Evolutionary conservation across 64 coral and sea anemone species (phyloP), one percentile per base, ranked within the genome.

Genomic region (Acropora tenuis): DNA sequence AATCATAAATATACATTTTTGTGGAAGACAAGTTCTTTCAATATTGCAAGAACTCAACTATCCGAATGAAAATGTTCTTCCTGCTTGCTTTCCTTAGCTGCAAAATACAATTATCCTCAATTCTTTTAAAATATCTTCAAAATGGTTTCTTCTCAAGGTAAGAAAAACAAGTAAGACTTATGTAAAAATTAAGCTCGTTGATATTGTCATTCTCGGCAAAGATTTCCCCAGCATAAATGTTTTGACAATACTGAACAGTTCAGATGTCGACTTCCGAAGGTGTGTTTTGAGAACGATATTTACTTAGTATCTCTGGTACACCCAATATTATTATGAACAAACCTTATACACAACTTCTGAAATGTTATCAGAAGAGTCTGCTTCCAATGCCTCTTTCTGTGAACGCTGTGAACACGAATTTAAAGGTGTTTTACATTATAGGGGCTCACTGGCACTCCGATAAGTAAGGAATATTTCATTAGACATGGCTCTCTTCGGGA

Each of bases 301-400:
- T 74, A 41, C 18, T 30, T 3, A 69, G 68, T 8, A 41, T 30
- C 30, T 30, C 30, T 30, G 30, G 30, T 30, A 30, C 30, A 30
- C 30, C 30, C 30, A 30, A 30, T 30, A 30, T 30, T 30, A 30
- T 45, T 47, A 2, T 2, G 11, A 76, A 16, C 43, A 2, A 76
- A 96, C 95, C 88, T 96, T 96, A 88, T 93, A 96, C 4, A 96
- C 84, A 46, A 89, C 75, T 42, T 96, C 95, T 46, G 95, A 69
- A 58, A 91, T 77, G 44, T 79, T 89, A 58, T 96, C 95, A 6
- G 92, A 52, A 50, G 88, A 75, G 5, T 90, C 95, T 68, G 80
- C 88, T 73, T 96, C 92, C 20, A 58, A 1, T 20, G 63, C 77
- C 20, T 96, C 95, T 61, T 93, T 96, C 48, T 89, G 86, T 20